A percentile compares a stretch with the other conserved stretches of the same genome.
These are phyloP conservation scores for Heliconius hermathena DNA, from an alignment of 1,140 invertebrate species.

Conservation along the genomic window DNA sequence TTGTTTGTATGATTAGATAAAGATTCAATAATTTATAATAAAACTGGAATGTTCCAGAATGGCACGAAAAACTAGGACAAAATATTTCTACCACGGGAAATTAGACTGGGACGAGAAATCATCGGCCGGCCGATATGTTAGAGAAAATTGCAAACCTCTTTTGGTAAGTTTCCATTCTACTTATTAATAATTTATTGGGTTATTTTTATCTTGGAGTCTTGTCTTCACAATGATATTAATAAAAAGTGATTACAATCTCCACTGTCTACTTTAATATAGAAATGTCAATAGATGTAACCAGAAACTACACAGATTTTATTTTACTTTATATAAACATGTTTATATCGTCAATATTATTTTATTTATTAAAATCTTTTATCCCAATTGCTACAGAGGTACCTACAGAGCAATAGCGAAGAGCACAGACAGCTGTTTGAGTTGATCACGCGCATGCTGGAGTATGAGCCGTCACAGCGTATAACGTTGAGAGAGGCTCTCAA, in stretches of 20 bases:
- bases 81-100: slow-evolving; percentile 97
- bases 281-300: too few relatives aligned
- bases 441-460: slow-evolving; percentile 97
- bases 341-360: too few relatives aligned
- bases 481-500: slow-evolving; percentile 93
- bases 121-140: slow-evolving; percentile 97
- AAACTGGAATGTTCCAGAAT: slow-evolving; percentile 83
- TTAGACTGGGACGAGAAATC: slow-evolving; percentile 97
- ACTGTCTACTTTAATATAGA: too few relatives aligned
- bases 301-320: too few relatives aligned
- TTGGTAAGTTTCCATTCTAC: slow-evolving; percentile 85
- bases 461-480: slow-evolving; percentile 95
- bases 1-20: too few relatives aligned
- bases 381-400: slow-evolving; percentile 89
- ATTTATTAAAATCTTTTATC: too few relatives aligned
- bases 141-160: slow-evolving; percentile 98
- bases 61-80: slow-evolving; percentile 98
- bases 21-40: too few relatives aligned
- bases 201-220: background rate
- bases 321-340: too few relatives aligned
- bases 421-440: slow-evolving; percentile 97
- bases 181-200: background rate
- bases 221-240: too few relatives aligned
- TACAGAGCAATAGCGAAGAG: slow-evolving; percentile 93
- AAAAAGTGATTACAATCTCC: too few relatives aligned